Base-by-base conservation (phyloP, 1,140 invertebrate species). In the Laupala kohalensis region DNA sequence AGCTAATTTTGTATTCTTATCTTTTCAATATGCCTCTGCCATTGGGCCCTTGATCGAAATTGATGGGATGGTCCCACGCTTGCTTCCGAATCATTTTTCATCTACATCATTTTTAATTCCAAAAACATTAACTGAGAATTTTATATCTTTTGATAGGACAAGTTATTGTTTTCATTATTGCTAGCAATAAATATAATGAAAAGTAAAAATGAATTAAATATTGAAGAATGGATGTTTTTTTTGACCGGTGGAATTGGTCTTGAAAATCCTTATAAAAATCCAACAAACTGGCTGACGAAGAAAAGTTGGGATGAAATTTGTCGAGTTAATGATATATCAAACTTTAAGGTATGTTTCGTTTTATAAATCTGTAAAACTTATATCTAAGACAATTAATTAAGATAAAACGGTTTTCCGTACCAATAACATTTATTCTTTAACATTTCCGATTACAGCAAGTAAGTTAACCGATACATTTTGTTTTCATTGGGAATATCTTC, bases 301-400 rank as follows among this genome's bases (percentile, higher is more conserved):
- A 90, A 90, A 76, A 88, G 87, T 27, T 97, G 95, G 95, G 87
- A 94, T 78, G 92, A 96, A 80, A 75, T 94, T 4, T 93, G 91
- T 77, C 81, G 89, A 69, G 78, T 92, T 2, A 82, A 87, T 74
- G 83, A 86, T n/a, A 73, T 90, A 37, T 74, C 80, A 5, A 77
- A 63, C 12, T 72, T 72, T 63, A 64, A 71, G 63, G 70, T 71
- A n/a, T 4, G 37, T 28, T 64, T n/a, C n/a, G 83, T 86, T n/a
- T 74, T 90, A 37, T 74, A 80, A 5, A 77, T 53, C 12, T 72
- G 69, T 63, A 64, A 71, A 25, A 63, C 65, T 6, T 4, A 25
- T 28, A 25, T n/a, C 4, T 66, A 25, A 2, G 9, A 27, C 24
- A 25, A 66, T 66, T 29, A 6, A 25, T 68, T 68, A n/a, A n/a